Evolutionary conservation across 2,888 invertebrate genomes (phyloP), one percentile per base, ranked within the genome.

Genomic region (Cheilosia variabilis): DNA sequence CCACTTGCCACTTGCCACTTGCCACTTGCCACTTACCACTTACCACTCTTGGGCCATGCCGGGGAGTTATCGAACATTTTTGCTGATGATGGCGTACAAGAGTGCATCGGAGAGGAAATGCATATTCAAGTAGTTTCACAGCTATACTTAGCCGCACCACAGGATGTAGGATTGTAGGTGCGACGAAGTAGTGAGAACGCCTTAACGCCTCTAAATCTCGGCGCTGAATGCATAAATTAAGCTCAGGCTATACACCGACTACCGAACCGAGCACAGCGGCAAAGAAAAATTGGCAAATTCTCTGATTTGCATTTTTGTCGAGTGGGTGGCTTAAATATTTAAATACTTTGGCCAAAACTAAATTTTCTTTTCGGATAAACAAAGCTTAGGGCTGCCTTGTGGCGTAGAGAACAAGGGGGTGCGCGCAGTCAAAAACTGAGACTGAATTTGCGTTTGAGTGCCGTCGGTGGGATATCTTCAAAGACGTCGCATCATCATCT

Each of bases 91-190:
- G 24, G 24, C 76, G 31, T 60, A 57, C 68, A 86, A 86, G 86
- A 68, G 68, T 37, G 13, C 37, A 37, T 37, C 37, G 55, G 68
- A 62, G 57, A 52, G 22, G 60, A 78, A 72, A 62, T 86, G 81
- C 86, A 86, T 86, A 81, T 86, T 86, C 81, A 86, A 86, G 81
- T 86, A 81, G 81, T 81, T 86, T 77, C 81, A 76, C 81, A 81
- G 86, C 86, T 86, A 22, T 22, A 86, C 86, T 81, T 75, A 76
- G 76, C 75, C 75, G 27, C 55, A 66, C 47, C 71, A 57, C 71
- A 71, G 77, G 77, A 43, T 7, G 19, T 34, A 65, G 68, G 77
- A 72, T 24, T 7, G 19, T 34, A 65, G 68, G 73, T 69, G 34
- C 77, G 37, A 65, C 57, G 19, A 53, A 60, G 9, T 22, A 58